phyloP scores from a whole-genome alignment of 2,113 vertebrate species.

The Pseudorectes ferrugineus region DNA sequence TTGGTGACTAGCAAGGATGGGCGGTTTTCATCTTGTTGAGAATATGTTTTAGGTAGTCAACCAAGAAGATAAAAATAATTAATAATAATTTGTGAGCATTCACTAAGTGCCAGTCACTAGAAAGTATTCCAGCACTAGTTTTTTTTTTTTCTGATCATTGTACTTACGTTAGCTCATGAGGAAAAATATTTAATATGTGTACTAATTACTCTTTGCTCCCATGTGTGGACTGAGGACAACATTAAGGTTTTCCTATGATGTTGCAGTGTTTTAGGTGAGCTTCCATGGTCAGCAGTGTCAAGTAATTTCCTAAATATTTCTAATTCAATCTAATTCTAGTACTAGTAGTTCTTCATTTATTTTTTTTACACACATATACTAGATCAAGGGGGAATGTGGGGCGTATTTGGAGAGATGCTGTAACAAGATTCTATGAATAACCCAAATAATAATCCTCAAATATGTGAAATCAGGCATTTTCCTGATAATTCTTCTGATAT shows the following conservation, averaged over 20 bases:
- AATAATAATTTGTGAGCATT: background rate
- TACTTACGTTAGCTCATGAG: background rate
- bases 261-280: background rate
- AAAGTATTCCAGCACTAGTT: background rate
- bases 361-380: background rate
- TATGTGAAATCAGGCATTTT: background rate
- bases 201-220: background rate
- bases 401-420: background rate
- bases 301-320: background rate
- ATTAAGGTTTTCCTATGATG: background rate
- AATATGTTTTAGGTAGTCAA: background rate
- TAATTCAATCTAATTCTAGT: background rate
- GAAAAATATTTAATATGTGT: background rate
- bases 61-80: background rate
- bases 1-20: background rate
- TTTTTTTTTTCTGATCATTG: background rate
- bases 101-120: background rate
- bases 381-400: background rate
- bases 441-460: background rate
- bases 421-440: background rate
- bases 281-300: background rate
- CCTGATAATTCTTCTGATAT: background rate
- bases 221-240: background rate
- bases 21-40: background rate
- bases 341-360: background rate